Evolutionary conservation across 2,113 vertebrate genomes (phyloP).

Genomic region (Cranoglanis bouderius): DNA sequence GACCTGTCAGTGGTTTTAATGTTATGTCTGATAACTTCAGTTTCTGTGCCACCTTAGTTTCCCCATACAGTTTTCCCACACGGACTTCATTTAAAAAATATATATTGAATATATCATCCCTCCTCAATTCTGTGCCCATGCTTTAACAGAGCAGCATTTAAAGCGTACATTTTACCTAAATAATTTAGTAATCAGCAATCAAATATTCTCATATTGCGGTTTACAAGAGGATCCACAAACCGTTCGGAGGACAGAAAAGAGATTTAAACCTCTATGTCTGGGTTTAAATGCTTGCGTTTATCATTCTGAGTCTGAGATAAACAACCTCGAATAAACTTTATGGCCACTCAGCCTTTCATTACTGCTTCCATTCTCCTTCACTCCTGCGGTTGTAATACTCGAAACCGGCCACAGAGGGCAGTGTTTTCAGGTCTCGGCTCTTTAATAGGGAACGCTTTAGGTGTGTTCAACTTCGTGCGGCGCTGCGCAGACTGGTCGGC

Average conservation of each 20-base stretch:
- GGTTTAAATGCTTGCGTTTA: background rate
- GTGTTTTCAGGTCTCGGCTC: background rate
- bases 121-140: too few relatives aligned
- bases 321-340: background rate
- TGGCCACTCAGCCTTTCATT: background rate
- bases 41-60: background rate
- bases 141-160: too few relatives aligned
- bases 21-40: too few relatives aligned
- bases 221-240: background rate
- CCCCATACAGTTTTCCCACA: too few relatives aligned
- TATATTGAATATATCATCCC: too few relatives aligned
- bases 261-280: background rate
- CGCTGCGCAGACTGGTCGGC: too few relatives aligned
- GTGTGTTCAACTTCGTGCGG: too few relatives aligned
- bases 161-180: too few relatives aligned
- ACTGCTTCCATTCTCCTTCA: background rate
- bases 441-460: too few relatives aligned
- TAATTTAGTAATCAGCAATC: background rate
- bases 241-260: background rate
- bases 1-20: too few relatives aligned
- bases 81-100: too few relatives aligned
- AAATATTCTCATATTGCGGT: background rate
- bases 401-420: background rate
- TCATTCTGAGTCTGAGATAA: background rate
- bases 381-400: background rate